phyloP scores from a whole-genome alignment of 2,113 vertebrate species.

The Zootoca vivipara region DNA sequence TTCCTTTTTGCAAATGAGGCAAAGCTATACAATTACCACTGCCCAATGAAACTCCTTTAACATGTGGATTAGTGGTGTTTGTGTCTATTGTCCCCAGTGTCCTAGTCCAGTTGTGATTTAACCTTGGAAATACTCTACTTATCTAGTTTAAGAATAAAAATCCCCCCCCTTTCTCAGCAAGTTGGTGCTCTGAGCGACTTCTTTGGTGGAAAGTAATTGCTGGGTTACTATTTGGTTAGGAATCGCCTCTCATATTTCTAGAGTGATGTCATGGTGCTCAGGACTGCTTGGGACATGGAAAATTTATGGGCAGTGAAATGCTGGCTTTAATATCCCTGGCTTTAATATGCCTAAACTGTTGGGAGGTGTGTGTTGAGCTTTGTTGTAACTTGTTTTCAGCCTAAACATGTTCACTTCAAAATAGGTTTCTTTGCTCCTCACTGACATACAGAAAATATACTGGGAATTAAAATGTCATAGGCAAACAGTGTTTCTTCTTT shows the following conservation, averaged over 20 bases:
- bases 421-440: too few relatives aligned
- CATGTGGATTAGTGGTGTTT: not conserved
- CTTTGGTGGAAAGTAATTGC: slow-evolving; percentile 38
- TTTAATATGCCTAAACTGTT: slow-evolving; percentile 23
- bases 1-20: not conserved
- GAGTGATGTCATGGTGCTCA: slow-evolving; percentile 54
- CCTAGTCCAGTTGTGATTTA: not conserved
- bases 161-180: not conserved
- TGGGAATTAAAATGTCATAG: not conserved
- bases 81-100: not conserved
- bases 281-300: slow-evolving; percentile 56
- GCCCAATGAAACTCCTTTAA: not conserved
- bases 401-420: not conserved
- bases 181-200: slow-evolving; percentile 22
- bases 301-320: slow-evolving; percentile 47
- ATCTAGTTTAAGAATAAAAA: not conserved
- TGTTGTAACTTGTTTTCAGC: slow-evolving; percentile 44
- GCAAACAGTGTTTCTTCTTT: not conserved
- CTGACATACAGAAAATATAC: not conserved
- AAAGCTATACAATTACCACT: not conserved
- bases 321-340: slow-evolving; percentile 35
- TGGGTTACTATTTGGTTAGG: slow-evolving; percentile 50
- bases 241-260: slow-evolving; percentile 59
- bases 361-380: slow-evolving; percentile 33
- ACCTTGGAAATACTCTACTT: slow-evolving; percentile 10